Evolutionary conservation across 2,113 vertebrate species (phyloP).

Genomic region (Mionectes macconnelli): DNA sequence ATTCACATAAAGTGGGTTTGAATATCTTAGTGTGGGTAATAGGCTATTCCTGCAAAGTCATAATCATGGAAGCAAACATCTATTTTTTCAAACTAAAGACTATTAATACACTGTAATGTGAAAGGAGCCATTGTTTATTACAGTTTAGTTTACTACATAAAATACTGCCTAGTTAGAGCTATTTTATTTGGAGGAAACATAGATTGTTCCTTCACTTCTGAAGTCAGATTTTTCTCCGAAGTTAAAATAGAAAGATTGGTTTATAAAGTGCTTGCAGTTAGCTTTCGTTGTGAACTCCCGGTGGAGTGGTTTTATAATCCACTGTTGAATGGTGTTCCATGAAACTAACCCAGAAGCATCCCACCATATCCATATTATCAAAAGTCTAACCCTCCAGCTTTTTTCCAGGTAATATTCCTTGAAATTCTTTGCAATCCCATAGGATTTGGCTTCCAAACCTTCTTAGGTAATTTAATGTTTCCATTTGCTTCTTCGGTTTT

Average conservation of each 20-base stretch:
- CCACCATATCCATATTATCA: not conserved
- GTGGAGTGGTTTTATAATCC: not conserved
- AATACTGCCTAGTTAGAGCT: not conserved
- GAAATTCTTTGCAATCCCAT: not conserved
- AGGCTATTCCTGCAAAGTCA: not conserved
- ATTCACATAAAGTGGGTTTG: not conserved
- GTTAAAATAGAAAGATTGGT: not conserved
- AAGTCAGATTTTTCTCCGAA: not conserved
- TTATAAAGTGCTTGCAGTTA: not conserved
- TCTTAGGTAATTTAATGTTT: not conserved
- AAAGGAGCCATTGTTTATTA: not conserved
- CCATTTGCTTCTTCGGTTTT: not conserved
- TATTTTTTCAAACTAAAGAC: not conserved
- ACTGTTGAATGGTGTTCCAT: not conserved
- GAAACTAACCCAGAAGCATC: not conserved
- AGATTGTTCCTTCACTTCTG: not conserved
- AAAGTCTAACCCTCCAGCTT: not conserved
- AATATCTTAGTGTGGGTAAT: not conserved
- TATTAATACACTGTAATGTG: not conserved
- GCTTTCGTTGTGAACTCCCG: not conserved
- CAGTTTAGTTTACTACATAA: not conserved
- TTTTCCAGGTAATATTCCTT: not conserved
- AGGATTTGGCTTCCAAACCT: not conserved
- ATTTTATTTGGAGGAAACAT: not conserved
- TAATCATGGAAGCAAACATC: not conserved